Conservation (phyloP, 2,113 vertebrate genomes). For the Panthera tigris region DNA sequence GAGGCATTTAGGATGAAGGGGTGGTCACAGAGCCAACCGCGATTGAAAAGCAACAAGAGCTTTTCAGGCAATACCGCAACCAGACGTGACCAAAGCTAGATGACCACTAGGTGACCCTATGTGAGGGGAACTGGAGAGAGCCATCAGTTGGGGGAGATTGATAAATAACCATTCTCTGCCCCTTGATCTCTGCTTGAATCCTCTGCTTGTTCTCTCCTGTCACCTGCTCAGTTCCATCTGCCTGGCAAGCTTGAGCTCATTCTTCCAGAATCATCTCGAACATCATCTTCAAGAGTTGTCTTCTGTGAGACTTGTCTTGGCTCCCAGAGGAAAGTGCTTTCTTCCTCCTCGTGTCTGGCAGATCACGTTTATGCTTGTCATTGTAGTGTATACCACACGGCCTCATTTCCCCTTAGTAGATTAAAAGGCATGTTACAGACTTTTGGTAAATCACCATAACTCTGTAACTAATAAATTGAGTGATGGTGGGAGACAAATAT, state of each 20-base stretch:
- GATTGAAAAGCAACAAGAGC: background rate
- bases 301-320: background rate
- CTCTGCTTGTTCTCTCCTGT: background rate
- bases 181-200: background rate
- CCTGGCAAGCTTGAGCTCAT: background rate
- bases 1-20: background rate
- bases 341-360: background rate
- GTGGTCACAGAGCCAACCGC: background rate
- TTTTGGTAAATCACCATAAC: background rate
- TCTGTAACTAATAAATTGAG: background rate
- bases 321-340: background rate
- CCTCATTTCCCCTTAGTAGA: background rate
- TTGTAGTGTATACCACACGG: too few species aligned
- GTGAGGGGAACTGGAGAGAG: background rate
- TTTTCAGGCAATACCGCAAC: background rate
- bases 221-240: background rate
- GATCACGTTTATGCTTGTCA: background rate
- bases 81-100: background rate
- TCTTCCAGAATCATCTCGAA: background rate
- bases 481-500: background rate
- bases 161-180: background rate
- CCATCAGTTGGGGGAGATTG: background rate
- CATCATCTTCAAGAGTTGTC: background rate
- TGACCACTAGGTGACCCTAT: background rate
- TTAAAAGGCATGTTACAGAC: background rate